A percentile compares a stretch with the other conserved stretches of the same genome.
Evolutionary conservation across 2,113 vertebrate species (phyloP).

Genomic region (Gnathonemus longibarbis): DNA sequence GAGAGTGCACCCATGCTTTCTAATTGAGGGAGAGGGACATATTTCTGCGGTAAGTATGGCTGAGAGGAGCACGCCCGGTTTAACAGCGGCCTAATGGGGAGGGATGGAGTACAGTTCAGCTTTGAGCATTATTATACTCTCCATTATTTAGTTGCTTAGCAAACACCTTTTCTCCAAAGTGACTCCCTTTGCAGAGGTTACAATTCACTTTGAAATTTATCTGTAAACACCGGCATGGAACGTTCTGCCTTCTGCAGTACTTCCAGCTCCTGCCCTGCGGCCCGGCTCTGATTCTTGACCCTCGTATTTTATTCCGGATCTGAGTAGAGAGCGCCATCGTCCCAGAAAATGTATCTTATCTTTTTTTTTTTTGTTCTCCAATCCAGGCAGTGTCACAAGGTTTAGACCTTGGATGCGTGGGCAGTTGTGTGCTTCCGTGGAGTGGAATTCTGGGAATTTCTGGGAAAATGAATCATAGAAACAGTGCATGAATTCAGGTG

Average conservation of each 20-base stretch:
- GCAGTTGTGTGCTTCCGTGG: background rate
- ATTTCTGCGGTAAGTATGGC: background rate
- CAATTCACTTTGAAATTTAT: background rate
- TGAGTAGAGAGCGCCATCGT: background rate
- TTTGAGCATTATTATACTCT: background rate
- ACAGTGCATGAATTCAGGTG: background rate
- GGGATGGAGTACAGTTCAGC: background rate
- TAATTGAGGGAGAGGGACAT: background rate
- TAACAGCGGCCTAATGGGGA: background rate
- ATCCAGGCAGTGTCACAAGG: background rate
- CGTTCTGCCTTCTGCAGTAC: too few relatives aligned
- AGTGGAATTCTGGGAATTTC: background rate
- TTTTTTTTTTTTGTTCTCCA: background rate
- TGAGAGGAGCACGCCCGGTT: background rate
- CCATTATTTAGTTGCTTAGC: conserved; percentile 17
- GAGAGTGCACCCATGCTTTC: background rate
- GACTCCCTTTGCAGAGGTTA: conserved; percentile 3
- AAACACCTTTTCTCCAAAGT: conserved; percentile 8
- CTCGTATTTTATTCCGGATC: background rate
- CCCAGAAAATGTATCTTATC: background rate
- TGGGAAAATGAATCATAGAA: background rate
- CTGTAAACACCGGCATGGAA: background rate
- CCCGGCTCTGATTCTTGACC: background rate
- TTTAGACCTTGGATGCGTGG: background rate
- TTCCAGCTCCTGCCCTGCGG: too few relatives aligned